These are phyloP conservation scores for Galleria mellonella DNA, from an alignment of 1,140 invertebrate genomes.

Conservation along the genomic window DNA sequence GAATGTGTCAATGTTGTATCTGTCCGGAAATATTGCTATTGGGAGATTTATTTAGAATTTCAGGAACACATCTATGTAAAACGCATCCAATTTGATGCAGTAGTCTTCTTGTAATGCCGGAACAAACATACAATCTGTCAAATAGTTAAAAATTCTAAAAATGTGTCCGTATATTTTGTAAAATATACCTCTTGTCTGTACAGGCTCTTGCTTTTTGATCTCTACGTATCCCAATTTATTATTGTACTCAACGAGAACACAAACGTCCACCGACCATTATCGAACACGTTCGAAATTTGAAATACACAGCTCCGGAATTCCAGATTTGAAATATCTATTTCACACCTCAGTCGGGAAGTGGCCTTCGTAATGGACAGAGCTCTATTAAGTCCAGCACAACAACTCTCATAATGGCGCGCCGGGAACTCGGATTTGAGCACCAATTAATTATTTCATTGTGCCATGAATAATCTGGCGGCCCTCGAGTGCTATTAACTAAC, in stretches of 20 bases:
- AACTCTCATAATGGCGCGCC: slow-evolving; percentile 44
- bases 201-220: no score
- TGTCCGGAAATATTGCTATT: no score
- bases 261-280: not conserved
- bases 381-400: slow-evolving; percentile 14
- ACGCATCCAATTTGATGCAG: no score
- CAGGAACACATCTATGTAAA: no score
- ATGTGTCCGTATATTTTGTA: no score
- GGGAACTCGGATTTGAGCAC: slow-evolving; percentile 56
- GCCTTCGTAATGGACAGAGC: slow-evolving; percentile 29
- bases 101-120: no score
- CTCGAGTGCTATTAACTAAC: slow-evolving; percentile 59
- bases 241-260: not conserved
- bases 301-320: slow-evolving; percentile 7
- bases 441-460: slow-evolving; percentile 72
- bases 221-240: not conserved
- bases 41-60: no score
- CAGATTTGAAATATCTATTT: slow-evolving; percentile 20
- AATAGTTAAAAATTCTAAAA: no score
- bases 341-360: slow-evolving; percentile 28
- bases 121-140: no score
- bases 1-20: no score
- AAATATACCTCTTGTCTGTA: no score
- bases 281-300: slow-evolving; percentile 16
- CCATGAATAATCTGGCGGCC: slow-evolving; percentile 40